phyloP scores from a whole-genome alignment of 2,113 vertebrate species.

The Cervus canadensis region DNA sequence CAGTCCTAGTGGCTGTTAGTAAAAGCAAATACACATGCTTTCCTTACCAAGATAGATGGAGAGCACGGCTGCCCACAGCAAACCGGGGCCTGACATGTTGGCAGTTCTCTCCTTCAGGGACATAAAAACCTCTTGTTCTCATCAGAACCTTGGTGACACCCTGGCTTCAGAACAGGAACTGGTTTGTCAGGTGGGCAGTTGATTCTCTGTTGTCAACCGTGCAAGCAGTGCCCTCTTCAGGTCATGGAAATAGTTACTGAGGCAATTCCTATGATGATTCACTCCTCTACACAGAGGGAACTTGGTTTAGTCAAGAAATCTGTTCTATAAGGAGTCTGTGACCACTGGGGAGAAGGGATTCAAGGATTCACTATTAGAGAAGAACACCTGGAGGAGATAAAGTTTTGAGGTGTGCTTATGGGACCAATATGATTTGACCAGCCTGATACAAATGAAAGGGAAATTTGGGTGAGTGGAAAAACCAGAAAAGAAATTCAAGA shows the following conservation, averaged over 20 bases:
- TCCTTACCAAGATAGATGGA: conserved; percentile 51
- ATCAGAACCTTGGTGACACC: background rate
- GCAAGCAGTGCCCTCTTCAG: conserved; percentile 27
- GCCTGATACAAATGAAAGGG: background rate
- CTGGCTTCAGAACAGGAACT: conserved; percentile 16
- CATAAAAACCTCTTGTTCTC: background rate
- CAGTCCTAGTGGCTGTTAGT: background rate
- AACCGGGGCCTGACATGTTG: background rate
- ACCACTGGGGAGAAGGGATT: background rate
- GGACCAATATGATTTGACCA: background rate
- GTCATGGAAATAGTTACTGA: background rate
- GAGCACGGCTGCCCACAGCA: background rate
- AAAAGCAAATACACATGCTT: background rate
- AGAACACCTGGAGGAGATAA: background rate
- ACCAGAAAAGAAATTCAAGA: background rate
- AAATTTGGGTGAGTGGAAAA: background rate
- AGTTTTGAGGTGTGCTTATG: background rate
- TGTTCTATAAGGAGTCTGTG: background rate
- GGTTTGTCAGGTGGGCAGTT: background rate
- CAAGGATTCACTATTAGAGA: background rate
- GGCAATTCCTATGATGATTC: background rate
- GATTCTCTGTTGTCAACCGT: background rate
- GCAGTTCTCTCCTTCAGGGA: background rate
- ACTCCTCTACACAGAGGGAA: background rate
- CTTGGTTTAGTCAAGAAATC: background rate